Base-by-base conservation (phyloP, 2,797 vertebrate species). In the Cossypha niveicapilla region DNA sequence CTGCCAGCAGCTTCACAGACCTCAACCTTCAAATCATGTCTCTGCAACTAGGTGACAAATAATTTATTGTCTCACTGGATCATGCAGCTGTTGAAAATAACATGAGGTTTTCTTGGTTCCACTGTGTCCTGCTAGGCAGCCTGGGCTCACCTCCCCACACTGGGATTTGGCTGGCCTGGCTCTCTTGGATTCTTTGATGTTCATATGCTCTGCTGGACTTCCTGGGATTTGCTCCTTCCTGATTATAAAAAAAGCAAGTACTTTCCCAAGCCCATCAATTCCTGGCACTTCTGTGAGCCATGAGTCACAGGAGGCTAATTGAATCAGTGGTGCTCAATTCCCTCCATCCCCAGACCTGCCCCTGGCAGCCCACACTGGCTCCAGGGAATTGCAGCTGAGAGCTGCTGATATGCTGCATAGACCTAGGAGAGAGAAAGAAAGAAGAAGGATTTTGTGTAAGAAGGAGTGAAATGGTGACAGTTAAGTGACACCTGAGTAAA, bases 171-270 rank as follows among this genome's bases (percentile, higher is more conserved):
- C 84, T 35, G 65, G 74, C 35, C 71, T 28, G 48, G 16, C 34
- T 93, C 47, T 86, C 54, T 79, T 77, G 82, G 61, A 60, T 58
- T 90, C 89, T 95, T 96, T 94, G 95, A 96, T 94, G 95, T 92
- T 93, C 91, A 74, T 28, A 88, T 91, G 87, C 91, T 94, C 89
- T 75, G 85, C 22, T 92, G 78, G 94, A 84, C 74, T 95, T 95
- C 92, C 91, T 94, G 94, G 94, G 94, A 93, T 95, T 96, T 96
- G 78, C 89, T 94, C 30, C 72, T 94, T 94, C 94, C 92, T 90
- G 85, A 93, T 95, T 93, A 92, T 72, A 50, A 79, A 86, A 88
- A 82, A 88, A 85, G 32, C 1, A 67, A 89, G 72, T 67, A 57
- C 65, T 94, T 96, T 94, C 94, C 85, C 91, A 91, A 95, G 85